Percentiles rank a stretch among this genome's conserved stretches.
Conservation (phyloP, 2,113 vertebrate species). For the Leucoraja erinaceus region DNA sequence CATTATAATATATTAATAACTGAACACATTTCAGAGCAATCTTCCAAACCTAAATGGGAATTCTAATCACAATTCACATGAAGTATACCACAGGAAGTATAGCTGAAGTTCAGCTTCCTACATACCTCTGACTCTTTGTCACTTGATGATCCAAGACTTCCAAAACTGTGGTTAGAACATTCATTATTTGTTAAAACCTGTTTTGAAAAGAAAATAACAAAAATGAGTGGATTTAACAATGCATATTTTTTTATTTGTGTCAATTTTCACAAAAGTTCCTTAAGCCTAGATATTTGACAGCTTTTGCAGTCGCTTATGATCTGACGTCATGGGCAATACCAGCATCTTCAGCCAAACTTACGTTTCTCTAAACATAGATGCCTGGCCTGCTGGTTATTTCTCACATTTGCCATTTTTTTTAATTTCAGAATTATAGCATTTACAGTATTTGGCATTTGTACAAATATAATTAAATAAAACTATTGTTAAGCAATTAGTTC, state of each 20-base stretch:
- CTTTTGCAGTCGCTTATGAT: too few relatives aligned
- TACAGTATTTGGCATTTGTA: too few relatives aligned
- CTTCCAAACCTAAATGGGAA: background rate
- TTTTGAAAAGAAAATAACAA: slow-evolving; percentile 45
- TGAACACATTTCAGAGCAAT: background rate
- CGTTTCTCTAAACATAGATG: too few relatives aligned
- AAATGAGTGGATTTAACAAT: background rate
- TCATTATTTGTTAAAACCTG: slow-evolving; percentile 97
- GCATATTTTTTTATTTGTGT: too few relatives aligned
- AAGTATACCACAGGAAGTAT: background rate
- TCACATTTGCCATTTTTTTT: too few relatives aligned
- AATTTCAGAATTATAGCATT: too few relatives aligned
- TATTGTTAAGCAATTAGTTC: background rate
- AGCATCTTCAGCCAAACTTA: too few relatives aligned
- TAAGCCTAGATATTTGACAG: too few relatives aligned
- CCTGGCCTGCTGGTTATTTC: too few relatives aligned
- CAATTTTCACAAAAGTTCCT: too few relatives aligned
- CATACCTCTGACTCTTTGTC: slow-evolving; percentile 97
- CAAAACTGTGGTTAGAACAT: slow-evolving; percentile 98
- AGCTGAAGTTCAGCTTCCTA: slow-evolving; percentile 40
- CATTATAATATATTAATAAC: background rate
- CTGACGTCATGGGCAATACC: too few relatives aligned
- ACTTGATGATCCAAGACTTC: slow-evolving; percentile 93
- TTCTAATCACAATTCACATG: background rate
- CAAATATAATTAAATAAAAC: background rate